Evolutionary conservation across 2,888 invertebrate species (phyloP).

Genomic region (Leptopilina myrica): DNA sequence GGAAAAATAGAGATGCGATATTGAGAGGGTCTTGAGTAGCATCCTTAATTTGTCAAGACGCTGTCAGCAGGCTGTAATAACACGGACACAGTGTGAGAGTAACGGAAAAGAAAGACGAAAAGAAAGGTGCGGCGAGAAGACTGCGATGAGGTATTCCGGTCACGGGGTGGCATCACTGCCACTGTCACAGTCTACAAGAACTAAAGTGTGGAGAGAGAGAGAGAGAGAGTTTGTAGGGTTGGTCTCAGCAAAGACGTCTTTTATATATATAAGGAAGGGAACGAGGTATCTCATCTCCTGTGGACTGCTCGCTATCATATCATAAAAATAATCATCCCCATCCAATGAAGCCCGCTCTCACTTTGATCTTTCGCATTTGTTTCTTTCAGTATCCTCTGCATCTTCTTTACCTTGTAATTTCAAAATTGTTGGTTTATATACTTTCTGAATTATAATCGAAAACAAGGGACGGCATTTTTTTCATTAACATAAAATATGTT

Average conservation of each 20-base stretch:
- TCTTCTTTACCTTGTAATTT: slow-evolving; percentile 47
- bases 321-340: slow-evolving; percentile 76
- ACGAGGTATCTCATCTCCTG: slow-evolving; percentile 66
- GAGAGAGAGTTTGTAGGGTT: slow-evolving; percentile 43
- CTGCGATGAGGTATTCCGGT: slow-evolving; percentile 71
- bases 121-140: slow-evolving; percentile 49
- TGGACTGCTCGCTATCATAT: slow-evolving; percentile 70
- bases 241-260: slow-evolving; percentile 59
- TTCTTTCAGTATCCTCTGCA: slow-evolving; percentile 61
- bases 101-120: slow-evolving; percentile 51
- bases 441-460: neutral
- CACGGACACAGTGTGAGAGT: slow-evolving; percentile 41
- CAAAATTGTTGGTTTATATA: neutral
- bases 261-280: slow-evolving; percentile 43
- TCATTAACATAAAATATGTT: neutral
- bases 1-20: neutral
- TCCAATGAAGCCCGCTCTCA: slow-evolving; percentile 70
- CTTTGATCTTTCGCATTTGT: slow-evolving; percentile 76
- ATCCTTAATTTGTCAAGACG: slow-evolving; percentile 58
- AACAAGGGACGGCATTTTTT: neutral
- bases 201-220: slow-evolving; percentile 49
- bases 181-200: slow-evolving; percentile 41
- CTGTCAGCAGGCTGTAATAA: slow-evolving; percentile 57
- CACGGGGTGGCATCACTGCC: slow-evolving; percentile 66
- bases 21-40: slow-evolving; percentile 37